Evolutionary conservation across 2,888 invertebrate species (phyloP), one percentile per base, ranked within the genome.

Genomic region (Dexiosoma caninum): DNA sequence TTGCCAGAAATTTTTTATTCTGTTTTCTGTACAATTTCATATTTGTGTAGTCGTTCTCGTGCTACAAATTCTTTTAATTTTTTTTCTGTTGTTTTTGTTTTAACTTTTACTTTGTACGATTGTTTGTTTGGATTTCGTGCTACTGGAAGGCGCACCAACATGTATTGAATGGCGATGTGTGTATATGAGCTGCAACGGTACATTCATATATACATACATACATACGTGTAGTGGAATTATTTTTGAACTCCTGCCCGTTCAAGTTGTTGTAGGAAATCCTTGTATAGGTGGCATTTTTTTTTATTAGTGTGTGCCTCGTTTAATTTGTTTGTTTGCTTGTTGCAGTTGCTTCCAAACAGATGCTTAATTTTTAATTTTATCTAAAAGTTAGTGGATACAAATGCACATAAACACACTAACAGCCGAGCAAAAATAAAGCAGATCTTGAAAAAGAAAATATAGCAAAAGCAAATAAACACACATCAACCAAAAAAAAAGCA

Each of bases 361-460:
- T 86, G 85, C 86, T 84, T 86, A 85, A 86, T 87, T 86, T 83
- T 86, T 85, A 85, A 85, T 85, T 86, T 86, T 85, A 86, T 86
- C 83, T 77, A 64, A 77, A 64, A 77, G 37, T 55, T 64, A 49
- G 42, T 42, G 16, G 42, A 51, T 30, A 69, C 21, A 42, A 44
- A 60, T 32, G 62, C 35, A 32, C 23, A 53, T 51, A 40, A 51
- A 62, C 62, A 74, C 35, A 35, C 55, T 21, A 23, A 64, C 42
- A 51, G 23, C 44, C 19, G 42, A 30, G 14, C 21, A 35, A 2
- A 67, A 51, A 44, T 27, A 51, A 30, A 30, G 6, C 32, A 62
- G 51, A 62, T 72, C 32, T 72, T 53, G 32, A 44, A 37, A 55
- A 66, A 53, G 6, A 64, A 62, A 16, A 30, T 51, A 30, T 30